A percentile compares a stretch with the other conserved stretches of the same genome.
Evolutionary conservation across 2,888 invertebrate species (phyloP).

Genomic region (Clostera curtula): DNA sequence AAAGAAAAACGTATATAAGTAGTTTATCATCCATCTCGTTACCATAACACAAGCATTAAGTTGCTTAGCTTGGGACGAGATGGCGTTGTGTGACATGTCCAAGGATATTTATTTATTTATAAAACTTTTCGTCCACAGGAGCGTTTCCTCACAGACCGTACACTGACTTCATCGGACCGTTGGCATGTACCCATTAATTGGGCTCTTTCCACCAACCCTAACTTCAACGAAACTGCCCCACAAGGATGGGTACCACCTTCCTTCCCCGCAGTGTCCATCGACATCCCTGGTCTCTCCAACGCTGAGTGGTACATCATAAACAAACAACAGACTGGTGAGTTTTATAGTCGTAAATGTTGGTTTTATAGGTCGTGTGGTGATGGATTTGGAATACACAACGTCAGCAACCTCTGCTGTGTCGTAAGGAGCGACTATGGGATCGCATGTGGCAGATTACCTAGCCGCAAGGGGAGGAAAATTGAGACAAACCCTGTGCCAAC

Average conservation of each 20-base stretch:
- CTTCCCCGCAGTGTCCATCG: conserved; percentile 30
- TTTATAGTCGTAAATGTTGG: not conserved
- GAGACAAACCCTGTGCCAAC: too few relatives aligned
- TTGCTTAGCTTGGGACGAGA: too few relatives aligned
- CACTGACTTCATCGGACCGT: conserved; percentile 33
- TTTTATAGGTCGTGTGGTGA: too few relatives aligned
- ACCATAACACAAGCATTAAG: too few relatives aligned
- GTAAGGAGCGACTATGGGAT: too few relatives aligned
- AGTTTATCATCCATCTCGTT: too few relatives aligned
- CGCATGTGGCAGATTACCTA: too few relatives aligned
- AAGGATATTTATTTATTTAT: not conserved
- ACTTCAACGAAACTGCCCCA: conserved; percentile 66
- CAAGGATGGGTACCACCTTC: conserved; percentile 58
- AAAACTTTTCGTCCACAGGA: conserved; percentile 26
- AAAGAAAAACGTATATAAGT: too few relatives aligned
- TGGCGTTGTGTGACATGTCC: too few relatives aligned
- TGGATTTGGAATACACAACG: too few relatives aligned
- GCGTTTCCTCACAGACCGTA: conserved; percentile 50
- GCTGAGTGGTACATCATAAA: conserved; percentile 78
- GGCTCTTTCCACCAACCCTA: conserved; percentile 47
- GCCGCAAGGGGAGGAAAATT: too few relatives aligned
- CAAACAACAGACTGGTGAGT: conserved; percentile 75
- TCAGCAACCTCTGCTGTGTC: too few relatives aligned
- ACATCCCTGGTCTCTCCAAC: conserved; percentile 34
- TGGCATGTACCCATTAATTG: conserved; percentile 76